phyloP scores from a whole-genome alignment of 2,888 invertebrate genomes.

The Crioceris asparagi region DNA sequence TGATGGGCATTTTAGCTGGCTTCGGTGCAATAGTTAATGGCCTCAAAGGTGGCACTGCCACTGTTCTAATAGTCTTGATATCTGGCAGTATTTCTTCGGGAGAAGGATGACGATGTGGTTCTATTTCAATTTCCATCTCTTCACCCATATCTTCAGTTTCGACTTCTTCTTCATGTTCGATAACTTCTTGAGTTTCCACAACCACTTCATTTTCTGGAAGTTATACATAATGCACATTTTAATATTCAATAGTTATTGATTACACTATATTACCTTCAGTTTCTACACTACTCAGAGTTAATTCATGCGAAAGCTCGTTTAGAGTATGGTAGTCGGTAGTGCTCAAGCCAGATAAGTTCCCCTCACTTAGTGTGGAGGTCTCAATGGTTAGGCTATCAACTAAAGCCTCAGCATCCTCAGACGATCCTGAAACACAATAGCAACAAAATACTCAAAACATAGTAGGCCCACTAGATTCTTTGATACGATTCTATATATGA shows the following conservation, averaged over 20 bases:
- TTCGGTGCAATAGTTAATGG: conserved; percentile 32
- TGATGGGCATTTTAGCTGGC: conserved; percentile 31
- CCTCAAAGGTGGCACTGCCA: conserved; percentile 29
- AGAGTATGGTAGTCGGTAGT: conserved; percentile 30
- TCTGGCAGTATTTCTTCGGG: conserved; percentile 30
- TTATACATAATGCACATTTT: background rate
- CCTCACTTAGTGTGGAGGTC: conserved; percentile 23
- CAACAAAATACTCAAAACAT: too few relatives aligned
- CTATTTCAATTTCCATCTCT: conserved; percentile 33
- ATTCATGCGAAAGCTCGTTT: conserved; percentile 31
- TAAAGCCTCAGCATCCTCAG: conserved; percentile 26
- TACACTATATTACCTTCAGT: conserved; percentile 26
- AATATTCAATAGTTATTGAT: background rate
- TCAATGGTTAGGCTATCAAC: conserved; percentile 28
- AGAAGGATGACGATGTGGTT: conserved; percentile 26
- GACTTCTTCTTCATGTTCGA: conserved; percentile 28
- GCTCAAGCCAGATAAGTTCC: conserved; percentile 25
- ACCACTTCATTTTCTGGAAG: conserved; percentile 17
- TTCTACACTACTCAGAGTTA: conserved; percentile 30
- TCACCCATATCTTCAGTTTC: conserved; percentile 30
- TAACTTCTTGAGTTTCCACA: conserved; percentile 23
- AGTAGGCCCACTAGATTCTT: too few relatives aligned
- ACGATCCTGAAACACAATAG: conserved; percentile 22
- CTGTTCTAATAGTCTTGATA: conserved; percentile 22
- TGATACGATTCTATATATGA: too few relatives aligned